These are phyloP conservation scores for Piprites chloris DNA, from an alignment of 2,113 vertebrate genomes.

Conservation along the genomic window DNA sequence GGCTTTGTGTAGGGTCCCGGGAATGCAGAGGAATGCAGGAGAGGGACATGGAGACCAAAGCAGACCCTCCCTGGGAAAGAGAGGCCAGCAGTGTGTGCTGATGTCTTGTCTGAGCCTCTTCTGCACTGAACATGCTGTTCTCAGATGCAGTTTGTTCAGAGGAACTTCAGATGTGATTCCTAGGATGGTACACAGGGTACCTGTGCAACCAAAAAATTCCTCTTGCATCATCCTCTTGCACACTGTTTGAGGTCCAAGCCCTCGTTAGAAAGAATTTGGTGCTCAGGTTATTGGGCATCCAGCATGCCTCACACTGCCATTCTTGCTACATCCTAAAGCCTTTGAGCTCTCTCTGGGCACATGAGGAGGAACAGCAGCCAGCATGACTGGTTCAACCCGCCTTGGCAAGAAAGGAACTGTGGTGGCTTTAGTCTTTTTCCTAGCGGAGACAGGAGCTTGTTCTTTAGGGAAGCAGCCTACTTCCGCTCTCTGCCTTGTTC, in stretches of 20 bases:
- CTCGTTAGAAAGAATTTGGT: rapidly evolving
- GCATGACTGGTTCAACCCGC: too few species aligned
- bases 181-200: not conserved
- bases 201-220: not conserved
- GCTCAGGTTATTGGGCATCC: not conserved
- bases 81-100: not conserved
- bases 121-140: not conserved
- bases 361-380: not conserved
- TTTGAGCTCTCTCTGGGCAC: not conserved
- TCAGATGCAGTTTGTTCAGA: not conserved
- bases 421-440: not conserved
- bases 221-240: not conserved
- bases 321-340: not conserved
- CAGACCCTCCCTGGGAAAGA: not conserved
- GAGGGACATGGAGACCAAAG: not conserved
- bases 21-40: not conserved
- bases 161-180: not conserved
- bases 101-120: not conserved
- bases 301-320: rapidly evolving
- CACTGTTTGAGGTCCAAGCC: rapidly evolving
- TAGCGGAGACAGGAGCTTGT: not conserved
- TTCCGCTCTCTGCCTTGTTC: not conserved
- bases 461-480: not conserved
- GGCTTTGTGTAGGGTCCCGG: not conserved
- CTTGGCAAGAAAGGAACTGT: not conserved